Conservation (phyloP, 2,113 vertebrate genomes). For the Danio rerio region DNA sequence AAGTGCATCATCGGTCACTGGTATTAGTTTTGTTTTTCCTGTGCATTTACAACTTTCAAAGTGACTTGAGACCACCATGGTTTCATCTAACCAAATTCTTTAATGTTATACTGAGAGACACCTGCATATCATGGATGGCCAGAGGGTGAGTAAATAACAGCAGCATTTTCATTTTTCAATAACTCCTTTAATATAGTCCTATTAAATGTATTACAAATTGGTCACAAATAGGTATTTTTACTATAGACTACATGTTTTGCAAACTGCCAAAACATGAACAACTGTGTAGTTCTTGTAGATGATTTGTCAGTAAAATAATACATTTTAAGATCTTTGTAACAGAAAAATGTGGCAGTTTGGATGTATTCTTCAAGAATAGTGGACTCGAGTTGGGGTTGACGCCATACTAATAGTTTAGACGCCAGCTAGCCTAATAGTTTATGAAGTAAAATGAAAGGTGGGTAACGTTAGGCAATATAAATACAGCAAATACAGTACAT, state of each 20-base stretch:
- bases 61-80: too few species aligned
- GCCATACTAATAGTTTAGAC: too few species aligned
- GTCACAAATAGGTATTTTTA: not conserved
- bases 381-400: not conserved
- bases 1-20: too few species aligned
- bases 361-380: not conserved
- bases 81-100: too few species aligned
- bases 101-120: too few species aligned
- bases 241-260: constrained; percentile 10
- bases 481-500: not conserved
- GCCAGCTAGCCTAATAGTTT: too few species aligned
- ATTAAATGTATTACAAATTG: too few species aligned
- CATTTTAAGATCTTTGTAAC: not conserved
- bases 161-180: not conserved
- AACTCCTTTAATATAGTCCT: constrained; percentile 5
- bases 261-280: constrained; percentile 30
- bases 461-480: too few species aligned
- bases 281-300: not conserved
- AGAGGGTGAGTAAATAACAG: not conserved
- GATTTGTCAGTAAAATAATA: not conserved
- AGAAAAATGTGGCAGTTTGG: not conserved
- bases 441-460: not conserved
- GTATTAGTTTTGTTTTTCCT: too few species aligned
- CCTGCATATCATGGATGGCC: too few species aligned
- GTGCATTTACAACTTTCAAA: too few species aligned